These are phyloP conservation scores for Anticlea derivata DNA, from an alignment of 2,888 invertebrate species.

Conservation along the genomic window DNA sequence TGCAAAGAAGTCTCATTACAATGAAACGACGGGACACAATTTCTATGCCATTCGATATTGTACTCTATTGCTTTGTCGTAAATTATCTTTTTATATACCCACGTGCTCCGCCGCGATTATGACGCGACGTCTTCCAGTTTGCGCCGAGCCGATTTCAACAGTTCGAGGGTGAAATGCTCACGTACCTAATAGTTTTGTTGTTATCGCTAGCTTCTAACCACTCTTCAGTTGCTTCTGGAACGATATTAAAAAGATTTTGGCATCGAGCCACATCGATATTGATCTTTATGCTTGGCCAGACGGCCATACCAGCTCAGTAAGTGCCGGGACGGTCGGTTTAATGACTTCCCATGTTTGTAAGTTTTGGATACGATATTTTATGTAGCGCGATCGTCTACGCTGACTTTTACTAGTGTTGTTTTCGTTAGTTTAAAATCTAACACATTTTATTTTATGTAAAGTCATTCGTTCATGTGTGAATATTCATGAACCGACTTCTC, in stretches of 20 bases:
- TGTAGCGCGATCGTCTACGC: constrained; percentile 56
- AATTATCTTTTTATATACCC: not conserved
- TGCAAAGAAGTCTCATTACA: constrained; percentile 17
- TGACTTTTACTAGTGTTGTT: constrained; percentile 62
- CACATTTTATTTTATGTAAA: constrained; percentile 37
- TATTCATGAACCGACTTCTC: constrained; percentile 33
- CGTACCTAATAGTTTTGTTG: constrained; percentile 77
- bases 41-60: constrained; percentile 3
- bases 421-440: constrained; percentile 46
- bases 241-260: constrained; percentile 84
- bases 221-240: constrained; percentile 74
- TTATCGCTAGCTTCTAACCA: constrained; percentile 72
- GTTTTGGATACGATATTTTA: constrained; percentile 70
- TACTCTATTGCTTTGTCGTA: not conserved
- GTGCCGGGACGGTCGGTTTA: constrained; percentile 75
- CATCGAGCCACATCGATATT: constrained; percentile 79
- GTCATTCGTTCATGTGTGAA: constrained; percentile 33
- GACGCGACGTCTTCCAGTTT: constrained; percentile 33
- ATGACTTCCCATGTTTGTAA: constrained; percentile 81
- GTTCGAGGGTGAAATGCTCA: constrained; percentile 69
- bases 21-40: constrained; percentile 5
- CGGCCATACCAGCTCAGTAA: constrained; percentile 75
- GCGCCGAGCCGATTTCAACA: constrained; percentile 40
- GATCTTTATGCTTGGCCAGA: constrained; percentile 82
- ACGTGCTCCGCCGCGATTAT: not conserved